phyloP scores from a whole-genome alignment of 2,797 vertebrate species.

The Sebastes paucispinis region DNA sequence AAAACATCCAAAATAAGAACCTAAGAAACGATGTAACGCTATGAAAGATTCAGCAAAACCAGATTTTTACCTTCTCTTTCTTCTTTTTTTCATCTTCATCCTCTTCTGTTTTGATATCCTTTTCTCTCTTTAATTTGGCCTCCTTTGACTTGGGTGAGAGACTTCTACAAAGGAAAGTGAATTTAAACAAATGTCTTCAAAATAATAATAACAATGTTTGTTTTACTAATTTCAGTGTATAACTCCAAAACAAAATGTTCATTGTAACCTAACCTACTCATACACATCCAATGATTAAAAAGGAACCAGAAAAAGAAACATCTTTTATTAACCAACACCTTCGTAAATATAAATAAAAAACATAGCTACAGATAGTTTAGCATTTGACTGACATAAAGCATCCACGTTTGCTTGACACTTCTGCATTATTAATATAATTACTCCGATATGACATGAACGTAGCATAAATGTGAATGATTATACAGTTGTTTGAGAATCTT shows the following conservation, averaged over 20 bases:
- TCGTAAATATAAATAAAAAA: background rate
- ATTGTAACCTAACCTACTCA: background rate
- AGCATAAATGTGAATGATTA: background rate
- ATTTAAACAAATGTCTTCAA: background rate
- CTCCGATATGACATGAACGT: no score
- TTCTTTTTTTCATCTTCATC: constrained; percentile 92
- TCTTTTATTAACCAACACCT: background rate
- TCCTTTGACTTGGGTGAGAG: constrained; percentile 91
- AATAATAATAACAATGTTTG: background rate
- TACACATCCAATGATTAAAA: background rate
- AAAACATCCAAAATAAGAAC: constrained; percentile 6
- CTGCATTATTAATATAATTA: background rate
- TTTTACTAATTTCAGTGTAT: background rate
- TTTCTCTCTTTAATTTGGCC: constrained; percentile 87
- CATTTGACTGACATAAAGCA: background rate
- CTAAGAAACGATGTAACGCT: background rate
- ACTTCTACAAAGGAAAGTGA: constrained; percentile 74
- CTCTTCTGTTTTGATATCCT: constrained; percentile 87
- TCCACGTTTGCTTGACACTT: background rate
- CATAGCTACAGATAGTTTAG: background rate
- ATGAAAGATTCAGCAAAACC: background rate
- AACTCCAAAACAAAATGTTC: background rate
- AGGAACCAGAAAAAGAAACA: background rate
- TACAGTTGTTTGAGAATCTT: background rate
- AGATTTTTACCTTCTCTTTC: constrained; percentile 89